Evolutionary conservation across 2,113 vertebrate species (phyloP).

Genomic region (Columba janthina): DNA sequence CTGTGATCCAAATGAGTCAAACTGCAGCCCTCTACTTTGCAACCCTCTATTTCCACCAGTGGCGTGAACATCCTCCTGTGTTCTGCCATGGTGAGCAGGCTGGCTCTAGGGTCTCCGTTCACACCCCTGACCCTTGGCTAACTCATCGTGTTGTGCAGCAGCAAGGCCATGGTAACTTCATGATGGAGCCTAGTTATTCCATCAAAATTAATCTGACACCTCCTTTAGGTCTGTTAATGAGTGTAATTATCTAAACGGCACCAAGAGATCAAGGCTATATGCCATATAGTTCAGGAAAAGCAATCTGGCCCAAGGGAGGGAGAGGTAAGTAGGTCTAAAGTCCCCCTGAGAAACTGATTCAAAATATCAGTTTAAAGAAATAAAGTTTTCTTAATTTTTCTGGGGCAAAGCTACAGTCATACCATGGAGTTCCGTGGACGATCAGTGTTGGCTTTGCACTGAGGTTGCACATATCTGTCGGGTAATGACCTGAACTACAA

Average conservation of each 20-base stretch:
- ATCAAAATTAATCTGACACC: neutral
- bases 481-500: neutral
- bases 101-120: neutral
- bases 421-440: accelerated
- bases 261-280: neutral
- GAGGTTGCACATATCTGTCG: neutral
- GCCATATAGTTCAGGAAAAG: neutral
- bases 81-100: accelerated
- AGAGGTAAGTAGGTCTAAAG: slow-evolving; percentile 26
- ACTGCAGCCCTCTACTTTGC: neutral
- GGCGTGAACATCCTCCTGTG: accelerated
- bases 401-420: neutral
- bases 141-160: neutral
- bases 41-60: accelerated
- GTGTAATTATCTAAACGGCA: neutral
- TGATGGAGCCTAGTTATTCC: neutral
- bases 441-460: accelerated
- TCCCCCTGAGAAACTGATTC: neutral
- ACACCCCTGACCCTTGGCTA: neutral
- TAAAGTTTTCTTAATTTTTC: neutral
- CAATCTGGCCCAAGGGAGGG: neutral
- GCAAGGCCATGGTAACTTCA: neutral
- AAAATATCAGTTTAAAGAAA: neutral
- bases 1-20: neutral
- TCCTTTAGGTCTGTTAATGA: slow-evolving; percentile 26